phyloP scores from a whole-genome alignment of 2,888 invertebrate species.

The Lepidocyrtinus sp. region DNA sequence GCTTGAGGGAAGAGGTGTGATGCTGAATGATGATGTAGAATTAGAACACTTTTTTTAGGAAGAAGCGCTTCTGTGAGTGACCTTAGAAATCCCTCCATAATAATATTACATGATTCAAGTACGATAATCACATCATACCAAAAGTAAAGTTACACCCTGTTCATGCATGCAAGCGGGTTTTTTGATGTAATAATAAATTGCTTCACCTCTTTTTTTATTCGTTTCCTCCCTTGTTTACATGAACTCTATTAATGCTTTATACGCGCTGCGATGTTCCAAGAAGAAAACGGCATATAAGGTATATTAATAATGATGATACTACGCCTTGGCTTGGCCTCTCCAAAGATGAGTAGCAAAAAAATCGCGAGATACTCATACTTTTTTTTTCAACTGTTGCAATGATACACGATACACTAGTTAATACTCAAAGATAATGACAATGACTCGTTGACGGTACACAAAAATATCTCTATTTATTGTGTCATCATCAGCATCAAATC shows the following conservation, averaged over 20 bases:
- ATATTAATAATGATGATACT: no score
- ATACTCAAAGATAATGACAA: no score
- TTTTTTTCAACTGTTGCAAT: no score
- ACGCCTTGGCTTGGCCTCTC: no score
- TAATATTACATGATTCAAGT: constrained; percentile 42
- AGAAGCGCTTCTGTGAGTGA: constrained; percentile 30
- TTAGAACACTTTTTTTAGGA: not conserved
- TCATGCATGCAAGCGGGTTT: constrained; percentile 8
- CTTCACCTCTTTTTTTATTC: not conserved
- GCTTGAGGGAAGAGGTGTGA: not conserved
- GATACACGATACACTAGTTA: no score
- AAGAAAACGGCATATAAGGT: no score
- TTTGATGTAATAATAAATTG: constrained; percentile 34
- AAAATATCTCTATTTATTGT: constrained; percentile 34
- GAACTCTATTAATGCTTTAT: no score
- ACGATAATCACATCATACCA: constrained; percentile 1
- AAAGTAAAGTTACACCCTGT: constrained; percentile 19
- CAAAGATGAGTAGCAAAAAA: no score
- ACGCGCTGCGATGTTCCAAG: no score
- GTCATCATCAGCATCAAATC: not conserved
- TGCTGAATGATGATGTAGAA: not conserved
- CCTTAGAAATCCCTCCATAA: constrained; percentile 47
- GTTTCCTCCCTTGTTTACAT: not conserved
- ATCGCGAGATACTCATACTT: no score
- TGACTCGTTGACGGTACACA: no score